A percentile compares a stretch with the other conserved stretches of the same genome.
These are phyloP conservation scores for Neosalanx taihuensis DNA, from an alignment of 2,797 vertebrate genomes.

Conservation along the genomic window DNA sequence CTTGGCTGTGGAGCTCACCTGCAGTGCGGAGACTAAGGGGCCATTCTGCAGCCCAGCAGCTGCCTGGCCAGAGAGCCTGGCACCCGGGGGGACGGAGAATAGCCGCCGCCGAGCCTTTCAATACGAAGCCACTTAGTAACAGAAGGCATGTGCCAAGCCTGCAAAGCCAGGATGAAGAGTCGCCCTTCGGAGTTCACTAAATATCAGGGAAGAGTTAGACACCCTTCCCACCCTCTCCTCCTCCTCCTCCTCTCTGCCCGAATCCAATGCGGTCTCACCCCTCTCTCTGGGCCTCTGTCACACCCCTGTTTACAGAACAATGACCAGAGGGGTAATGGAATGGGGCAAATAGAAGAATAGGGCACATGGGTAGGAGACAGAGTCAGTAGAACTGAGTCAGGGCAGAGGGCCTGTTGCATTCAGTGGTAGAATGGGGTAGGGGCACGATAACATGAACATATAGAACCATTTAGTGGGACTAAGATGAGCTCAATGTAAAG, in stretches of 20 bases:
- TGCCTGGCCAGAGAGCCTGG: conserved; percentile 84
- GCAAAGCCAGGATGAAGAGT: conserved; percentile 79
- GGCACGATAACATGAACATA: background rate
- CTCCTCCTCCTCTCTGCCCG: conserved; percentile 33
- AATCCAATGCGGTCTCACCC: background rate
- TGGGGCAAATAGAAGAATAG: background rate
- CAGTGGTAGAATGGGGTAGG: conserved; percentile 34
- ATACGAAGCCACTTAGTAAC: conserved; percentile 86
- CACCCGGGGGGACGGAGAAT: conserved; percentile 81
- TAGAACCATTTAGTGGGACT: background rate
- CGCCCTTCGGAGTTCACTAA: conserved; percentile 74
- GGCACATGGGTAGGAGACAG: background rate
- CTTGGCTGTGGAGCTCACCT: conserved; percentile 84
- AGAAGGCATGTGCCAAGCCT: conserved; percentile 87
- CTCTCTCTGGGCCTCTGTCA: background rate
- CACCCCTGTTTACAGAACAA: conserved; percentile 34
- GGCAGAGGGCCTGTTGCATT: background rate
- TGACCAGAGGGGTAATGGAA: conserved; percentile 20
- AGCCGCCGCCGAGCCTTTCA: conserved; percentile 76
- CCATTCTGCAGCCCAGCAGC: conserved; percentile 82
- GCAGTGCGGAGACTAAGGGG: conserved; percentile 81
- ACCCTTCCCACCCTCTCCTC: conserved; percentile 16
- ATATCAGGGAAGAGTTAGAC: conserved; percentile 67
- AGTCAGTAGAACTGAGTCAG: background rate
- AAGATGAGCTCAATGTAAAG: no score